Conservation (phyloP, 2,888 invertebrate genomes). For the Eudasyphora cyanicolor region DNA sequence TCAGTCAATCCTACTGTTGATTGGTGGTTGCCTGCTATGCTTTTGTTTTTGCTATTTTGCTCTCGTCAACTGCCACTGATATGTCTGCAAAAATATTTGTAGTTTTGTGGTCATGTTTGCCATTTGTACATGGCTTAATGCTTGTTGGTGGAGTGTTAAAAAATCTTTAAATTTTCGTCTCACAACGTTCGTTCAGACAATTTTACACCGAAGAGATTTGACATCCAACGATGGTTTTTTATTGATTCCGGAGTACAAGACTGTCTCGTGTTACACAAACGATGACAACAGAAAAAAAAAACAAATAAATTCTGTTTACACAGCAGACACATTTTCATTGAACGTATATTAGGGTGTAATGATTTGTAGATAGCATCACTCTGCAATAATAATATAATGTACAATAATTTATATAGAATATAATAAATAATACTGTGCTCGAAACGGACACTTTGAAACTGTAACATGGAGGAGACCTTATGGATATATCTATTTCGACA, state of each 20-base stretch:
- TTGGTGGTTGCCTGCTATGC: neutral
- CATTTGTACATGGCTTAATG: neutral
- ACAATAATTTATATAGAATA: too few species aligned
- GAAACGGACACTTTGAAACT: too few species aligned
- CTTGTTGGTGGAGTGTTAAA: neutral
- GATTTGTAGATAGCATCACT: too few species aligned
- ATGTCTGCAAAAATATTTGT: conserved; percentile 14
- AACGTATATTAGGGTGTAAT: neutral
- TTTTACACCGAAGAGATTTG: conserved; percentile 5
- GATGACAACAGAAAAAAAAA: neutral
- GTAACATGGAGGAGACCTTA: too few species aligned
- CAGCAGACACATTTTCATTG: neutral
- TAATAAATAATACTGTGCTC: too few species aligned
- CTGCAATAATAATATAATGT: too few species aligned
- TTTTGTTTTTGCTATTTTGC: too few species aligned
- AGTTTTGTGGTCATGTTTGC: conserved; percentile 27
- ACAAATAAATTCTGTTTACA: conserved; percentile 16
- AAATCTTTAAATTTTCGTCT: neutral
- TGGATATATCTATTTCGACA: too few species aligned
- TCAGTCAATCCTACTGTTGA: neutral
- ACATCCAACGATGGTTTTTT: neutral
- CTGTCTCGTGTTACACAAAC: neutral
- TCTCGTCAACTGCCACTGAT: neutral
- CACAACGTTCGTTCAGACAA: neutral
- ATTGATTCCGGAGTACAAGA: neutral